Evolutionary conservation across 2,113 vertebrate genomes (phyloP).

Genomic region (Anas platyrhynchos): DNA sequence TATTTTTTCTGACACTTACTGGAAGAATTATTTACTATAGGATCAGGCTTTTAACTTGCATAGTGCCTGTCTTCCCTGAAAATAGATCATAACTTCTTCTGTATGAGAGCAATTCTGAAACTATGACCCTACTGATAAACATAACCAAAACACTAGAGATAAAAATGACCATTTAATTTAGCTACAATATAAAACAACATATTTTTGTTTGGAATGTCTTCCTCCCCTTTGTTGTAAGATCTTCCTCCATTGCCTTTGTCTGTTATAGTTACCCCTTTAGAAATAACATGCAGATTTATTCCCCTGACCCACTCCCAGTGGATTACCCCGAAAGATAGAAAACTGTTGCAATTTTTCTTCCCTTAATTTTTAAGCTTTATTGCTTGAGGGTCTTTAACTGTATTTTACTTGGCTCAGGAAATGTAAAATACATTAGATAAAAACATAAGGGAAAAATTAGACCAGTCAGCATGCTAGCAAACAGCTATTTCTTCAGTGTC

Average conservation of each 20-base stretch:
- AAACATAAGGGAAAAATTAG: constrained; percentile 52
- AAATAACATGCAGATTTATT: constrained; percentile 31
- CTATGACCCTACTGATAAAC: not conserved
- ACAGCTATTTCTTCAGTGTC: constrained; percentile 48
- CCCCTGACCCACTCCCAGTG: not conserved
- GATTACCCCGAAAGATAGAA: constrained; percentile 44
- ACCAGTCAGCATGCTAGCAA: constrained; percentile 45
- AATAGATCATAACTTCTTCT: constrained; percentile 56
- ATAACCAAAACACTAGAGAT: not conserved
- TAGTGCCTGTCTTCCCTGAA: constrained; percentile 35
- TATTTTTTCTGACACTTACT: constrained; percentile 39
- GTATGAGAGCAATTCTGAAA: constrained; percentile 36
- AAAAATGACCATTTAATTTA: constrained; percentile 23
- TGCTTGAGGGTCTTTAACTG: constrained; percentile 59
- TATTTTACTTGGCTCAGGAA: constrained; percentile 66
- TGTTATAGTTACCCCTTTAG: not conserved
- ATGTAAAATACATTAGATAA: constrained; percentile 47
- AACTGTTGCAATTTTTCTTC: not conserved
- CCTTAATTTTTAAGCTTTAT: constrained; percentile 14
- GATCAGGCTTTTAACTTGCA: constrained; percentile 55
- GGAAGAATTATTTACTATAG: constrained; percentile 48
- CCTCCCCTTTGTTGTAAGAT: not conserved
- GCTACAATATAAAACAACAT: not conserved
- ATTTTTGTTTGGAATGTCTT: not conserved
- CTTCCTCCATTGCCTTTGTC: not conserved